Base-by-base conservation (phyloP, 2,797 vertebrate genomes). In the Lepus oiostolus region DNA sequence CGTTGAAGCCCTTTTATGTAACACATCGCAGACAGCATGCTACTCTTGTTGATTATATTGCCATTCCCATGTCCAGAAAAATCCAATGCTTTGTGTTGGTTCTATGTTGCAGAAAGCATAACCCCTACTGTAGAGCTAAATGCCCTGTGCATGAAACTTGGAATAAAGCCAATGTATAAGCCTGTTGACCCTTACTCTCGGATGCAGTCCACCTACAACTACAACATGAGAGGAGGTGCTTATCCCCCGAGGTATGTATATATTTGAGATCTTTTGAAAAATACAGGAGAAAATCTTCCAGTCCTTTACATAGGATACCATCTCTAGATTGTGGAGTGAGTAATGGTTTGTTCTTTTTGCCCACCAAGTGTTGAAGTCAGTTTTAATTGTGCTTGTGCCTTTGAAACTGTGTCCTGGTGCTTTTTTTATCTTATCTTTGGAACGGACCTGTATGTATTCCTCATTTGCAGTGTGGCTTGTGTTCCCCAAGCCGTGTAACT, bases 81-180 rank as follows among this genome's bases (percentile, higher is more conserved):
- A 67, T 67, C 54, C 62, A 62, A 11, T 87, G 89, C 47, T 79
- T 93, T 91, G 21, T 96, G 71, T 96, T 95, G 90, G 63, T 96
- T 97, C 42, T 97, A 26, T 96, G 35, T 97, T 97, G 70, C 93
- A 99, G 99, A 99, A 98, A 99, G 99, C 77, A 98, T 99, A 98
- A 99, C 99, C 50, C 99, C 99, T 97, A 99, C 99, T 32, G 99
- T 99, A 98, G 99, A 99, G 97, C 97, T 99, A 97, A 99, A 99
- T 96, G 99, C 99, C 82, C 98, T 99, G 97, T 99, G 99, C 98
- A 99, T 99, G 99, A 99, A 99, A 98, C 98, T 99, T 97, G 99
- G 99, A 91, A 99, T 99, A 98, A 99, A 99, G 98, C 99, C 99
- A 67, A 98, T 99, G 98, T 99, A 99, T 98, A 99, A 99, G 98